Evolutionary conservation across 2,888 invertebrate species (phyloP), one percentile per base, ranked within the genome.

Genomic region (Dastarcus helophoroides): DNA sequence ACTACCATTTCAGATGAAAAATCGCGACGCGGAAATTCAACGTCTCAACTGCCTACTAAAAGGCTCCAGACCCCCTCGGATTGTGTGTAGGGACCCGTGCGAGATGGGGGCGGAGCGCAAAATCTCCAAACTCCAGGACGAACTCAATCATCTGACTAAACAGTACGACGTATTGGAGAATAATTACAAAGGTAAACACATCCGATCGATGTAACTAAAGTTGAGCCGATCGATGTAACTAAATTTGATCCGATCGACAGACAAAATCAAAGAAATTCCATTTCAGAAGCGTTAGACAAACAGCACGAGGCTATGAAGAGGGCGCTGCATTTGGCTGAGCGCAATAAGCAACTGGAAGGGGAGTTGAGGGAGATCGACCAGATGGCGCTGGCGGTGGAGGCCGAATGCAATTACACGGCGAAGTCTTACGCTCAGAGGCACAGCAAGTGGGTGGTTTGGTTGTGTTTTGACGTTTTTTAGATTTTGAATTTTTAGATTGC

Each of bases 291-390:
- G 11, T 53, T 79, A 35, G 64, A 68, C 31, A 78, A 77, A 47
- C 79, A 80, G 49, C 85, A 85, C 56, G 83, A 84, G 53, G 85
- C 84, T 3, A 84, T 84, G 82, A 65, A 77, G 24, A 64, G 78
- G 41, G 83, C 84, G 3, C 60, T 84, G 23, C 67, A 67, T 47
- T 65, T 83, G 30, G 80, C 81, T n/a, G 79, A 80, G 41, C 69
- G 74, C 44, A 84, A 83, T 48, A 73, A 73, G 50, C 63, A 63
- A 33, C 55, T 85, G 29, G 76, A 82, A 56, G 72, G 74, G 35
- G 79, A 83, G 55, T 51, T 84, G 39, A 68, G 71, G 40, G 79
- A 80, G 51, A 71, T 84, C 26, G 83, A 83, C 53, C 67, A 72
- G 41, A 69, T 81, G 39, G 83, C 84, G 2, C 56, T 84, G 35